These are phyloP conservation scores for Egretta garzetta DNA, from an alignment of 2,113 vertebrate genomes.

Conservation along the genomic window DNA sequence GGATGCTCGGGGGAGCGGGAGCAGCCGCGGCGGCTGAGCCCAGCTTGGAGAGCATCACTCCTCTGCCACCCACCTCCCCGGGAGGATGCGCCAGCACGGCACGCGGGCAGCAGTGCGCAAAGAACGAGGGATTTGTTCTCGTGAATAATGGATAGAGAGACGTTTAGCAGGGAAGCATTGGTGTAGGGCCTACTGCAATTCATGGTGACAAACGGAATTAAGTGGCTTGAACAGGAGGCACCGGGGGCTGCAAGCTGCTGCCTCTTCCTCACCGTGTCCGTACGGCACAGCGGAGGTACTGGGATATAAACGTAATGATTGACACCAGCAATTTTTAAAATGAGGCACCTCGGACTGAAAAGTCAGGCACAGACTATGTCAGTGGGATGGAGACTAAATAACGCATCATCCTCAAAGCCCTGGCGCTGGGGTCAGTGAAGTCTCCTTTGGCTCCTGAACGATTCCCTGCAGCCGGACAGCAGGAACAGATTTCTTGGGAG, in stretches of 20 bases:
- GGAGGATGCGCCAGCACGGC: neutral
- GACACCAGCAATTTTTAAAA: neutral
- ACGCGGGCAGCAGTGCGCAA: neutral
- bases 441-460: neutral
- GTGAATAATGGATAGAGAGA: conserved; percentile 24
- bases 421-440: neutral
- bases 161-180: neutral
- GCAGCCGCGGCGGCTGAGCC: neutral
- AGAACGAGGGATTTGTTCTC: conserved; percentile 6
- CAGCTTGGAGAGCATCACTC: neutral
- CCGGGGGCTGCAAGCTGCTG: neutral
- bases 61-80: neutral
- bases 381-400: neutral
- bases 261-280: neutral
- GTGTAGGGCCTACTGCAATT: neutral
- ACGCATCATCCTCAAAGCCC: neutral
- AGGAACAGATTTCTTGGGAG: neutral
- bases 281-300: fast-evolving
- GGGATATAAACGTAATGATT: neutral
- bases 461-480: neutral
- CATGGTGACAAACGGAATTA: neutral
- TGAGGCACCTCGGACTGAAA: neutral
- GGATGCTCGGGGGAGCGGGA: neutral
- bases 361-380: neutral
- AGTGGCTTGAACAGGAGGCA: neutral